phyloP scores from a whole-genome alignment of 2,797 vertebrate species.

The Ptychadena robeensis region DNA sequence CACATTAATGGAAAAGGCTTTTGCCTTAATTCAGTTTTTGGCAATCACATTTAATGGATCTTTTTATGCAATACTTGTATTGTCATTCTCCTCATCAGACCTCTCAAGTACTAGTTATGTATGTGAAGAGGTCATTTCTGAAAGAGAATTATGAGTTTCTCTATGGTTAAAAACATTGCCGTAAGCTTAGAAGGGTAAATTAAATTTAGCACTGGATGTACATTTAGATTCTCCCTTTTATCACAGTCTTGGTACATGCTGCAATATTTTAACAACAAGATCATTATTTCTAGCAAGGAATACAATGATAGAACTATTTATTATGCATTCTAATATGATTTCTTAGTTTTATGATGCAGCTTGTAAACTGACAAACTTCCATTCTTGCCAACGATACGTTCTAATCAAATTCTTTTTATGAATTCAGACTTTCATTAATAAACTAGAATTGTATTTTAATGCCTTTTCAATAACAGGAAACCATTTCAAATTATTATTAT shows the following conservation, averaged over 20 bases:
- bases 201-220: conserved; percentile 54
- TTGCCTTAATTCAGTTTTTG: conserved; percentile 59
- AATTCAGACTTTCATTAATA: no score
- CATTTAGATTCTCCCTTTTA: conserved; percentile 53
- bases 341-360: conserved; percentile 42
- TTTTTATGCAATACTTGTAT: conserved; percentile 51
- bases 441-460: no score
- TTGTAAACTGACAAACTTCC: conserved; percentile 12
- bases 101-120: conserved; percentile 57
- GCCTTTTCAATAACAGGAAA: no score
- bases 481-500: no score
- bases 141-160: conserved; percentile 53
- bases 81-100: conserved; percentile 49
- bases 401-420: no score
- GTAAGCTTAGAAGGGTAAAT: conserved; percentile 53
- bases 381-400: neutral
- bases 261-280: conserved; percentile 58
- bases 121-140: conserved; percentile 57
- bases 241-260: conserved; percentile 51
- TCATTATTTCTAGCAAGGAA: conserved; percentile 45
- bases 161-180: conserved; percentile 54
- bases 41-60: conserved; percentile 59
- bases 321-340: conserved; percentile 46
- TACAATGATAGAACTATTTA: conserved; percentile 50
- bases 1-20: conserved; percentile 54